Evolutionary conservation across 2,888 invertebrate species (phyloP).

Genomic region (Diabrotica balteata): DNA sequence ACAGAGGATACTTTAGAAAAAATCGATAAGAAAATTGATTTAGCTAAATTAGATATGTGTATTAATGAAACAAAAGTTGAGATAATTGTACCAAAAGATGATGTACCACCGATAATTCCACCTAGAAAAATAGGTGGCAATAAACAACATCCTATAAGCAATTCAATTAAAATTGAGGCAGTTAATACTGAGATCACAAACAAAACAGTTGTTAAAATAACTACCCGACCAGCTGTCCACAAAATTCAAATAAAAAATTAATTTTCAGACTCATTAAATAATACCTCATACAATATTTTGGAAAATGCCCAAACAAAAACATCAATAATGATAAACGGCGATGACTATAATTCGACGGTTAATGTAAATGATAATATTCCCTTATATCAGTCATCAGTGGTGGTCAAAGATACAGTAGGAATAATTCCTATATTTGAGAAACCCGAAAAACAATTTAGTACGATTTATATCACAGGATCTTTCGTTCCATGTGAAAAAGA

Average conservation of each 20-base stretch:
- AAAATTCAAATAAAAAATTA: constrained; percentile 65
- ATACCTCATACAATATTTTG: constrained; percentile 49
- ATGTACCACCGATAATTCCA: constrained; percentile 54
- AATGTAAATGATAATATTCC: constrained; percentile 74
- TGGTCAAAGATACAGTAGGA: constrained; percentile 66
- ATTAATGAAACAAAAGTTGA: constrained; percentile 19
- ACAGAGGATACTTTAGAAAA: neutral
- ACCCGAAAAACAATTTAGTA: constrained; percentile 52
- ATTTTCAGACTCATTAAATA: constrained; percentile 47
- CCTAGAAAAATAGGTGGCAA: constrained; percentile 58
- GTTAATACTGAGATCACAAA: constrained; percentile 43
- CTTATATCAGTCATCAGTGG: constrained; percentile 76
- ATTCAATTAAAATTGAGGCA: constrained; percentile 40
- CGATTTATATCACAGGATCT: constrained; percentile 58
- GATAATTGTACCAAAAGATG: constrained; percentile 14
- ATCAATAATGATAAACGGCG: constrained; percentile 77
- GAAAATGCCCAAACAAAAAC: constrained; percentile 64
- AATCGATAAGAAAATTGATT: constrained; percentile 23
- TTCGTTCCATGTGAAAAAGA: constrained; percentile 40
- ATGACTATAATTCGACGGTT: constrained; percentile 78
- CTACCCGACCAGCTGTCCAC: constrained; percentile 59
- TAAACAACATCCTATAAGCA: constrained; percentile 49
- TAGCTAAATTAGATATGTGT: constrained; percentile 33
- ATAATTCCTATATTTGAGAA: constrained; percentile 36
- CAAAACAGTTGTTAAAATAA: constrained; percentile 63